A percentile compares a stretch with the other conserved stretches of the same genome.
Conservation (phyloP, 1,140 invertebrate species). For the Macrocentrus cingulum region DNA sequence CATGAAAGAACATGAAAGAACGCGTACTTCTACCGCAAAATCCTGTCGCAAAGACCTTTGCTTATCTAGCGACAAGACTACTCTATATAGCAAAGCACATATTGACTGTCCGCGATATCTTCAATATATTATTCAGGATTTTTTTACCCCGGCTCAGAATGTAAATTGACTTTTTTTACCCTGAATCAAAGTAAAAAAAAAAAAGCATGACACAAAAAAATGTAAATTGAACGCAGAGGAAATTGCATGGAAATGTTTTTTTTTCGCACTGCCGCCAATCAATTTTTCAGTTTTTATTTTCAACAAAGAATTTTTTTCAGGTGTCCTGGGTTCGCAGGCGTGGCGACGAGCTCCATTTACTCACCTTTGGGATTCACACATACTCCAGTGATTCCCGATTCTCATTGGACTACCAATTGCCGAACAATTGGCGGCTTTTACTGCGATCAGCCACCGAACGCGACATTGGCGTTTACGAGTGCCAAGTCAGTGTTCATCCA, state of each 20-base stretch:
- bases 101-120: too few species aligned
- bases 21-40: too few species aligned
- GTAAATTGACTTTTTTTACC: too few species aligned
- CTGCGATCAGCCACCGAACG: constrained; percentile 73
- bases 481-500: constrained; percentile 78
- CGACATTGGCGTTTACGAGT: constrained; percentile 77
- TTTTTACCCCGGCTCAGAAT: too few species aligned
- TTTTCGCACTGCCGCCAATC: neutral
- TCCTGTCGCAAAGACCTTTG: too few species aligned
- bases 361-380: constrained; percentile 76
- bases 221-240: too few species aligned
- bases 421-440: constrained; percentile 78
- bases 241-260: neutral
- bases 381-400: constrained; percentile 80
- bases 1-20: too few species aligned
- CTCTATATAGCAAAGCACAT: too few species aligned
- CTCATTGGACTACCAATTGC: constrained; percentile 70
- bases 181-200: neutral
- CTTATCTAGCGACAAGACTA: too few species aligned
- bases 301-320: constrained; percentile 48
- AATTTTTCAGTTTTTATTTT: constrained; percentile 4
- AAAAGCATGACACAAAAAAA: neutral
- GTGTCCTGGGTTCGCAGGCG: constrained; percentile 78
- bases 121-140: too few species aligned
- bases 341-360: constrained; percentile 71